These are phyloP conservation scores for Axea sp. DNA, from an alignment of 2,888 invertebrate genomes.

Conservation along the genomic window DNA sequence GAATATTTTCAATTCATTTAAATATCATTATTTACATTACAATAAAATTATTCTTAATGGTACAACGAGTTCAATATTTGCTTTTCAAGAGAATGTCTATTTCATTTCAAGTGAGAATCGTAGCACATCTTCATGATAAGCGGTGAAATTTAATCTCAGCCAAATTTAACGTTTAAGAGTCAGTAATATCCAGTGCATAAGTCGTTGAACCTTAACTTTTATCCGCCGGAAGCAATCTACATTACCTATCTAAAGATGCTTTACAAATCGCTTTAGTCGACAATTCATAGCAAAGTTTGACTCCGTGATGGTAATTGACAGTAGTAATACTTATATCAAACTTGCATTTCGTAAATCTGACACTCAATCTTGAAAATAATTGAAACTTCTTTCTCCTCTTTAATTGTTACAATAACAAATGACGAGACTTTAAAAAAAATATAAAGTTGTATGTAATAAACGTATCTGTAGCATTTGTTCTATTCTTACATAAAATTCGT, in stretches of 20 bases:
- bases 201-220: conserved; percentile 39
- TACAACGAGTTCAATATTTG: background rate
- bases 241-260: conserved; percentile 33
- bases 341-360: conserved; percentile 2
- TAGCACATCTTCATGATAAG: conserved; percentile 13
- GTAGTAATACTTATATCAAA: background rate
- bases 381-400: no score
- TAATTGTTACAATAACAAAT: no score
- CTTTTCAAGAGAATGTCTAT: background rate
- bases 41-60: background rate
- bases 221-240: conserved; percentile 33
- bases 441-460: no score
- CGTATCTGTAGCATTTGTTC: no score
- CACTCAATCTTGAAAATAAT: conserved; percentile 13
- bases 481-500: no score
- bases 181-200: conserved; percentile 28
- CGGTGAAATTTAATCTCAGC: conserved; percentile 26
- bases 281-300: conserved; percentile 44
- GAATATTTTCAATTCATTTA: background rate
- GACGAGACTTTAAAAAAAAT: no score
- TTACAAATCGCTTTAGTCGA: conserved; percentile 45
- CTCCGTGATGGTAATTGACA: conserved; percentile 9
- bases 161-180: conserved; percentile 26
- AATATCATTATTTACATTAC: background rate
- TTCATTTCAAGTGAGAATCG: conserved; percentile 7